Base-by-base conservation (phyloP, 2,888 invertebrate genomes). In the Xanthia togata region DNA sequence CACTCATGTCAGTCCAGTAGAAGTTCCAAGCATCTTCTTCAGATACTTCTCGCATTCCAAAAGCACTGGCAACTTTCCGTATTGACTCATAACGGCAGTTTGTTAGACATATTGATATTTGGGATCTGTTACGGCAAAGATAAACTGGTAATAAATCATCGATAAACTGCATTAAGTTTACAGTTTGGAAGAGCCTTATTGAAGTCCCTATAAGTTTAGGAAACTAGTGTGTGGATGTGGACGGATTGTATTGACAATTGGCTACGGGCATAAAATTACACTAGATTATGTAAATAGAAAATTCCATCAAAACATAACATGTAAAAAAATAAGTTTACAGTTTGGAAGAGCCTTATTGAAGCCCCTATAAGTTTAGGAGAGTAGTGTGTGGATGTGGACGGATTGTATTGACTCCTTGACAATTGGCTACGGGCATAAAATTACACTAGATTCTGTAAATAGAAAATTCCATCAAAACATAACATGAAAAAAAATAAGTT, bases 1-100 rank as follows among this genome's bases (percentile, higher is more conserved):
- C 98, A 85, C 98, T 98, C 90, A 98, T 97, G 92, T 99, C 99
- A 0, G 98, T 98, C 99, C 99, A 99, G 91, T 98, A 98, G 84
- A 99, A 97, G 92, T 98, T 98, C 99, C 99, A 99, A 72, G 98
- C 97, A 78, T 98, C 98, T 68, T 97, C 97, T 86, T 98, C 98
- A 0, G 97, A 97, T 0, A 98, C 98, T 92, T 98, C 98, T 79
- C 97, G 97, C 97, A 98, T 98, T 0, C 98, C 98, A 91, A 97
- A 98, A 82, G 97, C 97, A 79, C 97, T 96, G 2, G 98, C 97
- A 64, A 98, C 97, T 89, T 97, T 97, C 60, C 98, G 96, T 59
- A 98, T 98, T 81, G 98, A 97, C 82, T 98, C 98, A 91, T 98
- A 98, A 44, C 98, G 97, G 89, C 98, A 98, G 93, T 97, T 97